Conservation (phyloP, 2,888 invertebrate species). For the Sepioteuthis lessoniana region DNA sequence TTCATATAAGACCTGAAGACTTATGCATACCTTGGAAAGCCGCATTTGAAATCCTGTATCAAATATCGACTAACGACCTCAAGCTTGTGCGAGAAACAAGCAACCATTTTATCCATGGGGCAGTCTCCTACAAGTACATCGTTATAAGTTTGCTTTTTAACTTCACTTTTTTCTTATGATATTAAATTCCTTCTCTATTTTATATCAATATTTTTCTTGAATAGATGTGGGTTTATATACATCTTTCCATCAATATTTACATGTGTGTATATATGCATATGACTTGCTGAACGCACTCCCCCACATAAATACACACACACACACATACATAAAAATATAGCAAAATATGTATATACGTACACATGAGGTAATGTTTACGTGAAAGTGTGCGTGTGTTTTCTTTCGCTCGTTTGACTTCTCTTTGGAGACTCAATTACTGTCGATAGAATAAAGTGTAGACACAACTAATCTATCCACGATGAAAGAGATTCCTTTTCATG, state of each 20-base stretch:
- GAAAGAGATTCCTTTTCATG: neutral
- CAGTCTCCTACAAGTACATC: too few species aligned
- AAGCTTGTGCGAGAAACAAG: too few species aligned
- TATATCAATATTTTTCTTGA: neutral
- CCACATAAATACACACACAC: too few species aligned
- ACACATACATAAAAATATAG: neutral
- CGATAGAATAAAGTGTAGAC: neutral
- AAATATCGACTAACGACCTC: too few species aligned
- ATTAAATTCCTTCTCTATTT: neutral
- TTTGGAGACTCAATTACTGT: conserved; percentile 21
- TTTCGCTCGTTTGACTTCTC: conserved; percentile 33
- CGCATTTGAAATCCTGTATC: too few species aligned
- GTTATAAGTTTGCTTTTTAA: too few species aligned
- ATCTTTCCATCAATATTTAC: neutral
- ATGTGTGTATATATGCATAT: neutral
- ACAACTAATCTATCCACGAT: neutral
- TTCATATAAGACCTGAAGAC: too few species aligned
- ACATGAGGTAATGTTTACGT: neutral
- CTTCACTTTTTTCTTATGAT: too few species aligned
- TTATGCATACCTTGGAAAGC: too few species aligned
- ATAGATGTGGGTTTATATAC: neutral
- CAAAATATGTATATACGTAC: neutral
- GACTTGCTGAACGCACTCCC: too few species aligned
- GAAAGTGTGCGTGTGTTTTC: neutral
- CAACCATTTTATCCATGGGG: too few species aligned